These are phyloP conservation scores for Acanthopagrus latus DNA, from an alignment of 2,797 vertebrate species.

Conservation along the genomic window DNA sequence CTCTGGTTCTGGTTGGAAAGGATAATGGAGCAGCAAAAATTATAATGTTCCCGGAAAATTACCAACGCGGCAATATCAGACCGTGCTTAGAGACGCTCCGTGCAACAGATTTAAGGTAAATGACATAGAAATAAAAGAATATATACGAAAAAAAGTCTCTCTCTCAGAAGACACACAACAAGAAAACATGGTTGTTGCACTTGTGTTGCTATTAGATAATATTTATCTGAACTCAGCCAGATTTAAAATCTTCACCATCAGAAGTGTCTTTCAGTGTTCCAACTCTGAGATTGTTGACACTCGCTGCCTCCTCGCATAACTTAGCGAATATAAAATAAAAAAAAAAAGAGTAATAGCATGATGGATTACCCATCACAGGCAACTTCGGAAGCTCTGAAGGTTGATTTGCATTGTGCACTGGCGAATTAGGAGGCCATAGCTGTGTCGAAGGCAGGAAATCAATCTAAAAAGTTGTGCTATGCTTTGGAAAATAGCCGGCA, in stretches of 20 bases:
- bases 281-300: neutral
- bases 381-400: conserved; percentile 12
- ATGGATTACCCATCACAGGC: conserved; percentile 38
- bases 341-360: conserved; percentile 2
- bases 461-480: conserved; percentile 12
- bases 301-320: neutral
- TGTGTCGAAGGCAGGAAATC: conserved; percentile 36
- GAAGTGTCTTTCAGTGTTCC: conserved; percentile 2
- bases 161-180: neutral
- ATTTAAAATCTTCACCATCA: neutral
- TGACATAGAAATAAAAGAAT: too few species aligned
- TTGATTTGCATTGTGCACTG: conserved; percentile 38
- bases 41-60: too few species aligned
- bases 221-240: neutral
- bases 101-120: too few species aligned
- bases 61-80: too few species aligned
- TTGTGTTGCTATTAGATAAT: neutral
- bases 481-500: conserved; percentile 31
- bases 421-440: conserved; percentile 30
- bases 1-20: too few species aligned
- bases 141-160: too few species aligned
- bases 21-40: too few species aligned
- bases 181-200: neutral
- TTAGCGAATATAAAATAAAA: neutral
- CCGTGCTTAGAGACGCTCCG: too few species aligned